Evolutionary conservation across 2,113 vertebrate genomes (phyloP).

Genomic region (Erythrocercus mccallii): DNA sequence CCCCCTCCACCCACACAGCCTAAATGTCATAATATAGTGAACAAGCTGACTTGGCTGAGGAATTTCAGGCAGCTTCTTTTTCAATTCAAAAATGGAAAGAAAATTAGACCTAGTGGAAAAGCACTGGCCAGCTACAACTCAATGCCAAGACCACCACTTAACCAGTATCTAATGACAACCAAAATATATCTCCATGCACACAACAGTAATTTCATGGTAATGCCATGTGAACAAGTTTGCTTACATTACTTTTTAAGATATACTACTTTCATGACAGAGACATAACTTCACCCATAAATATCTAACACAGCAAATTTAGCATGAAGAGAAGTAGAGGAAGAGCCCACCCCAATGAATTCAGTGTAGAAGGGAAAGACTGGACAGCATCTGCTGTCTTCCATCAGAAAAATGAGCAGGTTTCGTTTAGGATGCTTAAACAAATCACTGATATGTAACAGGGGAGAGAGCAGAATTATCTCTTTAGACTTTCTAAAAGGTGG

Average conservation of each 20-base stretch:
- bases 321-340: background rate
- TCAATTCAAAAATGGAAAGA: slow-evolving; percentile 19
- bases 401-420: background rate
- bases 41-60: slow-evolving; percentile 24
- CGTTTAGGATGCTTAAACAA: slow-evolving; percentile 19
- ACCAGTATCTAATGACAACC: background rate
- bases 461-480: background rate
- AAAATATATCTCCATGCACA: background rate
- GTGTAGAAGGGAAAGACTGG: background rate
- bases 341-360: background rate
- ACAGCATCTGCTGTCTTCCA: background rate
- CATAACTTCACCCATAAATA: background rate
- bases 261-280: background rate
- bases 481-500: background rate
- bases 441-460: background rate
- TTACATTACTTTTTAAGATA: background rate
- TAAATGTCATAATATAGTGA: slow-evolving; percentile 24
- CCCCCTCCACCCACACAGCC: background rate
- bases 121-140: background rate
- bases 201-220: background rate
- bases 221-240: background rate
- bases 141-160: background rate
- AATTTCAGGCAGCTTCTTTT: slow-evolving; percentile 17
- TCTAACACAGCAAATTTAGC: background rate
- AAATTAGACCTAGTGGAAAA: slow-evolving; percentile 4